Evolutionary conservation across 2,797 vertebrate genomes (phyloP).

Genomic region (Scyliorhinus canicula): DNA sequence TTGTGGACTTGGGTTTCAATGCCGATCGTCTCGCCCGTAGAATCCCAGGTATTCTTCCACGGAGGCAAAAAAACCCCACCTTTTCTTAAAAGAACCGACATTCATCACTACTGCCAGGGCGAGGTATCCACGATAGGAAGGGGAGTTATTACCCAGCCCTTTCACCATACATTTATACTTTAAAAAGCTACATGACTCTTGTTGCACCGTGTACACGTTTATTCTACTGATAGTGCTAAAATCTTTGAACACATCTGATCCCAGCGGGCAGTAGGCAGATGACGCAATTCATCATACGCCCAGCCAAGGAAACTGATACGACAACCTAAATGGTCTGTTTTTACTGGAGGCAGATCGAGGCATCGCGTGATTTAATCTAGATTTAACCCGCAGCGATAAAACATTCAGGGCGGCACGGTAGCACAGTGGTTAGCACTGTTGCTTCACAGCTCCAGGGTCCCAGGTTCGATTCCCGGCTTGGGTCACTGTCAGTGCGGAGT

Average conservation of each 20-base stretch:
- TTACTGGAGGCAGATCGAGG: neutral
- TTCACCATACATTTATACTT: neutral
- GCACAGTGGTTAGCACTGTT: no score
- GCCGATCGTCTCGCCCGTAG: neutral
- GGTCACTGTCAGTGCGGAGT: no score
- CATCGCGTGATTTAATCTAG: neutral
- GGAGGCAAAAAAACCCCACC: neutral
- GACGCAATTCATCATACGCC: neutral
- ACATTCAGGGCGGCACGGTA: no score
- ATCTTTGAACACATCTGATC: neutral
- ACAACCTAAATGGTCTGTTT: neutral
- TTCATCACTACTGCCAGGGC: neutral
- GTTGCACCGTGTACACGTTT: neutral
- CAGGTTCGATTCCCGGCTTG: no score
- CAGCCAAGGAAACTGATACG: neutral
- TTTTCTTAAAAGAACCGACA: neutral
- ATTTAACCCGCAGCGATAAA: neutral
- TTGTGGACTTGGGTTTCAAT: neutral
- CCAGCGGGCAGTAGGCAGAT: neutral
- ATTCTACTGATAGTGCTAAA: neutral
- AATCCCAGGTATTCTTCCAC: neutral
- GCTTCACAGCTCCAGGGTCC: no score
- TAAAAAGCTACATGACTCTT: neutral
- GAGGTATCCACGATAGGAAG: neutral
- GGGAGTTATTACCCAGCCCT: neutral